These are phyloP conservation scores for Sarcophaga carnaria DNA, from an alignment of 2,888 invertebrate species.

Conservation along the genomic window DNA sequence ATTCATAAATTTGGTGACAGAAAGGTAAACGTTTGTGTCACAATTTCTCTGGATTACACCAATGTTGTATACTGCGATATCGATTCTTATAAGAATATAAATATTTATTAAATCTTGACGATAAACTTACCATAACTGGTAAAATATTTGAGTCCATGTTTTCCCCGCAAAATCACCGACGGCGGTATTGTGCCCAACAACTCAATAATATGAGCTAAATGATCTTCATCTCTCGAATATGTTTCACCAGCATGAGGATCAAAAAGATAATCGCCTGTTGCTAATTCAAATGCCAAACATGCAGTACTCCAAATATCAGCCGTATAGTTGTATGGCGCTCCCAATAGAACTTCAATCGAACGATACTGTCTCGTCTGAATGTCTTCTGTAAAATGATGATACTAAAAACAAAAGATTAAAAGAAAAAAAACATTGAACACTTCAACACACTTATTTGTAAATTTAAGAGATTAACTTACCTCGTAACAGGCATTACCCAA, in stretches of 20 bases:
- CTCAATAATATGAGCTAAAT: slow-evolving; percentile 92
- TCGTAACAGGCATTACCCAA: slow-evolving; percentile 93
- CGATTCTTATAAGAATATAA: neutral
- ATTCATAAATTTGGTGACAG: too few relatives aligned
- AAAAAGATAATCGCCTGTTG: slow-evolving; percentile 93
- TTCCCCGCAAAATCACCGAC: slow-evolving; percentile 88
- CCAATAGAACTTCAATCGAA: slow-evolving; percentile 87
- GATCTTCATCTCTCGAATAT: slow-evolving; percentile 91
- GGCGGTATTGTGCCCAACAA: slow-evolving; percentile 90
- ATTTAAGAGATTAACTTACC: slow-evolving; percentile 80
- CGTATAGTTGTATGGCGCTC: slow-evolving; percentile 89
- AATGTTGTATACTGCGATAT: neutral
- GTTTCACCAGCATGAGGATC: slow-evolving; percentile 90
- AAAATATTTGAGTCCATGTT: slow-evolving; percentile 89
- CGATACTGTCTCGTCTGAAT: slow-evolving; percentile 93
- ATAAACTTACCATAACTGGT: slow-evolving; percentile 85
- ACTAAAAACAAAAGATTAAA: slow-evolving; percentile 77
- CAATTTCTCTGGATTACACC: too few relatives aligned
- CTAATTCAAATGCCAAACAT: slow-evolving; percentile 92
- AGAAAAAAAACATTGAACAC: neutral
- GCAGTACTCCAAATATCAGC: slow-evolving; percentile 94
- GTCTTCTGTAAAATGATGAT: slow-evolving; percentile 91
- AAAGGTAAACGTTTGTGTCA: too few relatives aligned
- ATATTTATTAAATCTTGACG: neutral
- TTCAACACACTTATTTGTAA: neutral